Evolutionary conservation across 2,888 invertebrate species (phyloP).

Genomic region (Corbicula japonica): DNA sequence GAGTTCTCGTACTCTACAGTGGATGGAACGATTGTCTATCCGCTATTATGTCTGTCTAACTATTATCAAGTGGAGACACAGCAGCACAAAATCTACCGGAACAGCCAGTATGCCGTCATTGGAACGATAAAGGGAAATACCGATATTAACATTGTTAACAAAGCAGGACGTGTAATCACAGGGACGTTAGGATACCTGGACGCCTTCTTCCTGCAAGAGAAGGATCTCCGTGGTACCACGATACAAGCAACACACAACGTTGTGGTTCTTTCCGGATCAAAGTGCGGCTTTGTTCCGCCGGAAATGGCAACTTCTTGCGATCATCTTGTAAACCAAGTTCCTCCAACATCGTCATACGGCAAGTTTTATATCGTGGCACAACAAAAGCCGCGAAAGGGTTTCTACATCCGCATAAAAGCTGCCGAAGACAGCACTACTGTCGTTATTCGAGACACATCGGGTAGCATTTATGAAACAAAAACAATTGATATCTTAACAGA

Average conservation of each 20-base stretch:
- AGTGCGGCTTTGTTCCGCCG: conserved; percentile 26
- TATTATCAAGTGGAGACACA: conserved; percentile 21
- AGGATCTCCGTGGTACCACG: conserved; percentile 7
- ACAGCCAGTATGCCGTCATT: conserved; percentile 25
- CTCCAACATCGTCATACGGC: background rate
- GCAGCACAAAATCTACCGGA: conserved; percentile 5
- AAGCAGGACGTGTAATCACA: background rate
- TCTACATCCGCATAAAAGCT: conserved; percentile 13
- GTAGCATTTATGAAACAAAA: background rate
- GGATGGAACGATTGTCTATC: conserved; percentile 27
- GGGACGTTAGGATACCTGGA: conserved; percentile 9
- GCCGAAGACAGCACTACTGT: conserved; percentile 18
- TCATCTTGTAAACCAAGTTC: conserved; percentile 27
- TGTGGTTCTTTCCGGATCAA: conserved; percentile 13
- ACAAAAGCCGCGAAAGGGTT: conserved; percentile 20
- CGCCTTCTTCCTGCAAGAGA: conserved; percentile 15
- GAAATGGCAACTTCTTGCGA: conserved; percentile 14
- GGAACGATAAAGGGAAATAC: background rate
- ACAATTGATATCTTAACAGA: conserved; percentile 8
- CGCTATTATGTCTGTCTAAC: conserved; percentile 7
- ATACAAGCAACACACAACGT: conserved; percentile 11
- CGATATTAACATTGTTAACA: background rate
- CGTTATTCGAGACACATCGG: background rate
- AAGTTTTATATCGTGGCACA: conserved; percentile 8
- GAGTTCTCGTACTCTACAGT: conserved; percentile 23